Base-by-base conservation (phyloP, 2,888 invertebrate genomes). In the Ennomos erosarius region DNA sequence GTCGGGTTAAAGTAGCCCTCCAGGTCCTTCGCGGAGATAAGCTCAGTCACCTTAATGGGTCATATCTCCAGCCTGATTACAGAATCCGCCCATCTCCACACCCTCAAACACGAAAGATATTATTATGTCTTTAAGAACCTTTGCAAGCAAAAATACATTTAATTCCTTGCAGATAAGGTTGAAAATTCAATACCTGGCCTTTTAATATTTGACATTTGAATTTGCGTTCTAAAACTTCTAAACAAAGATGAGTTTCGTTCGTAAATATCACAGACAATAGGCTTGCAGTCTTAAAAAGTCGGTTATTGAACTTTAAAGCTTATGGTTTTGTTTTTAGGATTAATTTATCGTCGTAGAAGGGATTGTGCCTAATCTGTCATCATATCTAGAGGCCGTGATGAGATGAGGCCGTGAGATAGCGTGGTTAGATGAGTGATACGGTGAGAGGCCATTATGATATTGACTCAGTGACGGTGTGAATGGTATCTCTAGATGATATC, bases 31-130 rank as follows among this genome's bases (percentile, higher is more conserved):
- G 48, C 46, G 34, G 10, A 59, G 54, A 62, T 49, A 48, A 57
- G 40, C 56, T 38, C 38, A 45, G 37, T 62, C 50, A 40, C 45
- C 10, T 37, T 61, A 54, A 62, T 53, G 55, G 61, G 36, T 55
- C 57, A 60, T 62, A 66, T 62, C 58, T 58, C 39, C 40, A 33
- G 39, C 38, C 59, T 58, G 59, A 65, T 67, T 56, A 62, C 35
- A n/a, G 9, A 60, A 16, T 58, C 58, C 63, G 57, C 63, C 55
- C 62, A 62, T 56, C 59, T 54, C 56, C 26, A 55, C 60, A 50
- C 55, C 49, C 56, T 34, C 42, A 46, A 35, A 45, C 42, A 11
- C 13, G 43, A 48, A 58, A 58, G 49, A 61, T 9, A 33, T 48
- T 57, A 51, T 48, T 53, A 52, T 52, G 48, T 48, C 8, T 26